Percentiles rank a stretch among this genome's conserved stretches.
These are phyloP conservation scores for Plutella xylostella DNA, from an alignment of 2,888 invertebrate genomes.

Conservation along the genomic window DNA sequence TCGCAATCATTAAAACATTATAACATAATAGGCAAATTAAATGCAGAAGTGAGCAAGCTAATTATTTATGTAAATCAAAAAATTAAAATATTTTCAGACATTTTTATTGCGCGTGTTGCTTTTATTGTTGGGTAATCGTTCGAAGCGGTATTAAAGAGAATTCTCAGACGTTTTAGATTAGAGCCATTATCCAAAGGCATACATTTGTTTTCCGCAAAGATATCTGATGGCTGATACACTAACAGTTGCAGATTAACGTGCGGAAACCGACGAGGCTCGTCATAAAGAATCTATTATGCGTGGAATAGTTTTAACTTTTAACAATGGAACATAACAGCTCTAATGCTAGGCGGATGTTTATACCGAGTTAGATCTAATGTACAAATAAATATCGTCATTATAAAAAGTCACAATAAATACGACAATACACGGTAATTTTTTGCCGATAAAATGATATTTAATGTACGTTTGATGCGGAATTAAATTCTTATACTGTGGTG, in stretches of 20 bases:
- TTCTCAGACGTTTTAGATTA: neutral
- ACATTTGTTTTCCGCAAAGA: neutral
- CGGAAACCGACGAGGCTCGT: constrained; percentile 15
- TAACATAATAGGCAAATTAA: neutral
- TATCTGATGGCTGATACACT: constrained; percentile 14
- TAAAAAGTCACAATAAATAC: constrained; percentile 33
- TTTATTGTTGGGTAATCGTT: constrained; percentile 1
- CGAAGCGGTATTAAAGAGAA: neutral
- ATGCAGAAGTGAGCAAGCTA: neutral
- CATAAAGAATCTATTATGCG: constrained; percentile 4
- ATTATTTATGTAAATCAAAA: neutral
- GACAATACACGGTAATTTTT: constrained; percentile 32
- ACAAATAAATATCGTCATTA: constrained; percentile 47
- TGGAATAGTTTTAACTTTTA: constrained; percentile 3
- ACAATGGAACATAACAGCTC: constrained; percentile 14
- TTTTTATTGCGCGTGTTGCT: too few relatives aligned
- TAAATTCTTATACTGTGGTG: constrained; percentile 35
- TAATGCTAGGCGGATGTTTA: constrained; percentile 31
- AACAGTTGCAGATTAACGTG: constrained; percentile 12
- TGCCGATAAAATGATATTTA: constrained; percentile 55
- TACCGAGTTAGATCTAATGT: constrained; percentile 31
- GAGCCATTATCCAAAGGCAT: neutral
- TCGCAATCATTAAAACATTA: neutral
- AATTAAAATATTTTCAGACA: neutral
- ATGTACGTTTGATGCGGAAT: constrained; percentile 54